A percentile compares a stretch with the other conserved stretches of the same genome.
phyloP scores from a whole-genome alignment of 92 coral and sea anemone genomes.

The Meandrina meandrites region DNA sequence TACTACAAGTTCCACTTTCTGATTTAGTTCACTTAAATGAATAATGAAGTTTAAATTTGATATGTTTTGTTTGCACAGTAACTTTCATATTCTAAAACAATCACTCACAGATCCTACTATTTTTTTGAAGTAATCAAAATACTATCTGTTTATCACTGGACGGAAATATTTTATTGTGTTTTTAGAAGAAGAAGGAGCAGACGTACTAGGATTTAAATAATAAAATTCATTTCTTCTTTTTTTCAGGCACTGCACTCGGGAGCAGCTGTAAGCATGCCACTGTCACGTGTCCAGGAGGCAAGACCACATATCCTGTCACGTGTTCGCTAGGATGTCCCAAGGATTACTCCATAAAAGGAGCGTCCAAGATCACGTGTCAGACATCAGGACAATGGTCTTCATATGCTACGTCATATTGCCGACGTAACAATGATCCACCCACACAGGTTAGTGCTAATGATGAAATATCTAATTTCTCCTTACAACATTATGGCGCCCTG shows the following conservation, averaged over 20 bases:
- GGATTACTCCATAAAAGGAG: constrained; percentile 81
- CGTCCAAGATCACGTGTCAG: constrained; percentile 84
- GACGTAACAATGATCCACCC: constrained; percentile 95
- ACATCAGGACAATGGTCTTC: constrained; percentile 90
- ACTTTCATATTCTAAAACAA: not conserved
- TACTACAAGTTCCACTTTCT: not conserved
- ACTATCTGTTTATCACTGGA: not conserved
- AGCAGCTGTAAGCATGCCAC: constrained; percentile 77
- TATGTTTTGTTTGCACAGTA: not conserved
- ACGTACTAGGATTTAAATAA: not conserved
- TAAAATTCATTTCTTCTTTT: not conserved
- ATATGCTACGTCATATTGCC: constrained; percentile 81
- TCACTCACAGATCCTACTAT: not conserved
- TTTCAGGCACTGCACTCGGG: constrained; percentile 76
- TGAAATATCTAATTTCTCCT: not conserved
- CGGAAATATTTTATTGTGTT: too few species aligned
- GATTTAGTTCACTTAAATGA: not conserved
- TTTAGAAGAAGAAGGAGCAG: too few species aligned
- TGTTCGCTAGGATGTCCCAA: constrained; percentile 82
- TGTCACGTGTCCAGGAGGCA: constrained; percentile 86
- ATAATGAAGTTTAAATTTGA: not conserved
- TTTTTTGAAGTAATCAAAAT: not conserved
- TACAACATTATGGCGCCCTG: not conserved
- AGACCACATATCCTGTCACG: constrained; percentile 85
- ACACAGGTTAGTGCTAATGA: constrained; percentile 64